Evolutionary conservation across 2,113 vertebrate species (phyloP).

Genomic region (Catagonus wagneri): DNA sequence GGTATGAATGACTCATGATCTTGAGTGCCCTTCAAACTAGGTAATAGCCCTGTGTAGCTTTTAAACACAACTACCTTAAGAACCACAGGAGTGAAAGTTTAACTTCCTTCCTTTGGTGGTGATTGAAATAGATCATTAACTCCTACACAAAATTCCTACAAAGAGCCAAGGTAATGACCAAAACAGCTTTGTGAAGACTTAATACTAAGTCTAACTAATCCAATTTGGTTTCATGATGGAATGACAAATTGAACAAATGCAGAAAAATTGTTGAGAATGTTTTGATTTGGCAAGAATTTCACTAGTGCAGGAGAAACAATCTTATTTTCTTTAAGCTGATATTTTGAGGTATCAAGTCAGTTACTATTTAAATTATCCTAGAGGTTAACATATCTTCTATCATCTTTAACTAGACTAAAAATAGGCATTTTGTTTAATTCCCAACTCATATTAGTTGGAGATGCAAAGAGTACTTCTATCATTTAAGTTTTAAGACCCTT

Average conservation of each 20-base stretch:
- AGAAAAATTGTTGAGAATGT: not conserved
- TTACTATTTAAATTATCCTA: conserved; percentile 32
- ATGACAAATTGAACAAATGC: conserved; percentile 12
- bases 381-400: not conserved
- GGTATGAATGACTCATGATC: not conserved
- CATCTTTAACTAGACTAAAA: conserved; percentile 17
- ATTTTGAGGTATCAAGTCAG: not conserved
- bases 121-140: not conserved
- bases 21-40: not conserved
- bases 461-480: not conserved
- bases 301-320: not conserved
- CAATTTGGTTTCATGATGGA: not conserved
- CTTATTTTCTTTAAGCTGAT: conserved; percentile 23
- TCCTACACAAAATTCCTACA: not conserved
- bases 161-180: not conserved
- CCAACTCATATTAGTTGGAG: not conserved
- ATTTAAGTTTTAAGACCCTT: not conserved
- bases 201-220: conserved; percentile 3
- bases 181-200: not conserved
- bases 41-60: not conserved
- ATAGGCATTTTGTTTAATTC: not conserved
- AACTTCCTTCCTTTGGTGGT: not conserved
- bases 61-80: not conserved
- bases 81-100: not conserved
- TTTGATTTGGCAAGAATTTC: conserved; percentile 49